Evolutionary conservation across 2,888 invertebrate species (phyloP).

Genomic region (Heteromurus nitidus): DNA sequence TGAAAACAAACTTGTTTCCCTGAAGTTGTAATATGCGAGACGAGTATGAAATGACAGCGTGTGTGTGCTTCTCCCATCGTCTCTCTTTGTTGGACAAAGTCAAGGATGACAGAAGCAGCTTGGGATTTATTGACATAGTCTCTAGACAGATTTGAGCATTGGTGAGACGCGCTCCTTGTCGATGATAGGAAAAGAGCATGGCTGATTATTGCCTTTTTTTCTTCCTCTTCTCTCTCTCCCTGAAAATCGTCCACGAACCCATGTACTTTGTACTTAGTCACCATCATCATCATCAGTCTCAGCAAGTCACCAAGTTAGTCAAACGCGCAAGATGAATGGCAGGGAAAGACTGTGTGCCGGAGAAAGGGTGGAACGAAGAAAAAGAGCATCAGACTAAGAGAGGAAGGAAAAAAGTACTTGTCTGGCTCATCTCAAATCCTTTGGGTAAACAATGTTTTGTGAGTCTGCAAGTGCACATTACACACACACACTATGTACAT

Average conservation of each 20-base stretch:
- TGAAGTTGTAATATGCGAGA: too few relatives aligned
- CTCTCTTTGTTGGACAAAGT: conserved; percentile 40
- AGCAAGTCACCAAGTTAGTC: conserved; percentile 52
- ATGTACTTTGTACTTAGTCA: conserved; percentile 41
- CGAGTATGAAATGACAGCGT: too few relatives aligned
- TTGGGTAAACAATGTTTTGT: conserved; percentile 60
- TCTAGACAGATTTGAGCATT: conserved; percentile 30
- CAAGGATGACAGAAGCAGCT: conserved; percentile 62
- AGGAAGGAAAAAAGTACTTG: conserved; percentile 40
- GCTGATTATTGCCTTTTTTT: conserved; percentile 59
- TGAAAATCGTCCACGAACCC: conserved; percentile 38
- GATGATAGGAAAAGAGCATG: conserved; percentile 45
- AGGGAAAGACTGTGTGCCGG: conserved; percentile 11
- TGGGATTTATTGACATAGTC: conserved; percentile 65
- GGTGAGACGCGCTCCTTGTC: conserved; percentile 34
- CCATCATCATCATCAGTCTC: conserved; percentile 34
- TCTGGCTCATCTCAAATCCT: conserved; percentile 63
- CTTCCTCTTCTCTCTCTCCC: too few relatives aligned
- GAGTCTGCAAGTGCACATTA: conserved; percentile 11
- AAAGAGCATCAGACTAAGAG: conserved; percentile 30
- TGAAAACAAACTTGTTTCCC: background rate
- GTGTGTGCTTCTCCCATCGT: conserved; percentile 20
- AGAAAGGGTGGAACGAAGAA: background rate
- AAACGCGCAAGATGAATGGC: conserved; percentile 42
- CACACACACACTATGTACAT: conserved; percentile 8